phyloP scores from a whole-genome alignment of 2,888 invertebrate species.

The Drosophila yooni region DNA sequence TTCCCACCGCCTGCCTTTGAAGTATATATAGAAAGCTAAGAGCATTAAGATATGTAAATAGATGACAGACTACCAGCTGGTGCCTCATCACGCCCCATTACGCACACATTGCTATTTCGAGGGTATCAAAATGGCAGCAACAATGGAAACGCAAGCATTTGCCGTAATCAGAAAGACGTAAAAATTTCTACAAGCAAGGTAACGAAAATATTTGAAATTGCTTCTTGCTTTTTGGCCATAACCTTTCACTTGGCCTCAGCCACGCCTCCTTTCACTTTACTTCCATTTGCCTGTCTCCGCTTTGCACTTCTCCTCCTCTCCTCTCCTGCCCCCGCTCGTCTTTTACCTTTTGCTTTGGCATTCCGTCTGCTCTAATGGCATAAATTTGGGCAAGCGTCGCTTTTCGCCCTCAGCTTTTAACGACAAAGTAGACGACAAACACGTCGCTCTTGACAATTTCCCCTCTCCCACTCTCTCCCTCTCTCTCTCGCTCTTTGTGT shows the following conservation, averaged over 20 bases:
- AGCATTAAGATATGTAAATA: background rate
- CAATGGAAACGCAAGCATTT: slow-evolving; percentile 53
- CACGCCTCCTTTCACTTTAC: background rate
- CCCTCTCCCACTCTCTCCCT: background rate
- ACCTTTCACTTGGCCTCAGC: slow-evolving; percentile 45
- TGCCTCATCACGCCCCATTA: background rate
- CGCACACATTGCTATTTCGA: background rate
- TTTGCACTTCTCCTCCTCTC: background rate
- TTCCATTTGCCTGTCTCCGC: background rate
- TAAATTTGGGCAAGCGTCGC: slow-evolving; percentile 65
- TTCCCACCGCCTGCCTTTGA: background rate
- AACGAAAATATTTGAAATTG: slow-evolving; percentile 80
- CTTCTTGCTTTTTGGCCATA: slow-evolving; percentile 70
- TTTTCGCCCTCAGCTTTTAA: slow-evolving; percentile 43
- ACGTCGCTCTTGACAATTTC: slow-evolving; percentile 45
- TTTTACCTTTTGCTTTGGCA: slow-evolving; percentile 54
- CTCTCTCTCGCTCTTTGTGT: slow-evolving; percentile 3
- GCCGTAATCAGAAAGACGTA: slow-evolving; percentile 78
- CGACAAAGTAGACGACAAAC: slow-evolving; percentile 48
- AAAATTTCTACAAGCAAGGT: slow-evolving; percentile 76
- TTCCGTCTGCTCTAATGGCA: slow-evolving; percentile 80
- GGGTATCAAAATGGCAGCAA: slow-evolving; percentile 26
- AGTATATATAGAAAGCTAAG: background rate
- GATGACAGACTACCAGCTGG: background rate
- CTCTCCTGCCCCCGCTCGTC: background rate